Evolutionary conservation across 2,888 invertebrate species (phyloP).

Genomic region (Resseliella maxima): DNA sequence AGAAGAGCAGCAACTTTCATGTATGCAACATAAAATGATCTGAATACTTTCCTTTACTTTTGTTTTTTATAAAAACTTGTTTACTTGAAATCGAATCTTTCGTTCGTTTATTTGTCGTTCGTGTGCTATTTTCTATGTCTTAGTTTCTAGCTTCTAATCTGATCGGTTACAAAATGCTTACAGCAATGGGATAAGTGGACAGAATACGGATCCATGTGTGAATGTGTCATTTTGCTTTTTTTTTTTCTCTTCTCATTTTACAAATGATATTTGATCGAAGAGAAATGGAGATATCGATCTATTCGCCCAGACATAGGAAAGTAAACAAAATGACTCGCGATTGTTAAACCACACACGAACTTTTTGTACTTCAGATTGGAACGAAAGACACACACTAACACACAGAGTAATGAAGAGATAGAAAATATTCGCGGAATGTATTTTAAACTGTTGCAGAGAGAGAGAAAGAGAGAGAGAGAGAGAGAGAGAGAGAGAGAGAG

Average conservation of each 20-base stretch:
- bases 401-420: neutral
- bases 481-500: neutral
- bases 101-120: too few species aligned
- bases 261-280: too few species aligned
- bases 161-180: constrained; percentile 35
- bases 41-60: constrained; percentile 29
- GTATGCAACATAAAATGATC: neutral
- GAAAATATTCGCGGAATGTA: neutral
- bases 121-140: neutral
- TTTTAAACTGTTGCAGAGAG: neutral
- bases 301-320: neutral
- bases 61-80: constrained; percentile 23
- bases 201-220: constrained; percentile 9
- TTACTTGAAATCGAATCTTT: constrained; percentile 39
- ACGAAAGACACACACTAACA: neutral
- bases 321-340: neutral
- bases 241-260: neutral
- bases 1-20: neutral
- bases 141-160: neutral
- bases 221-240: neutral
- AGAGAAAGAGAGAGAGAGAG: neutral
- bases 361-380: neutral
- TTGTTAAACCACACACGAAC: constrained; percentile 1
- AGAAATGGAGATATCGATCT: neutral
- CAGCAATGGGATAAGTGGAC: constrained; percentile 21